These are phyloP conservation scores for Micrasema longulum DNA, from an alignment of 1,140 invertebrate species.

Conservation along the genomic window DNA sequence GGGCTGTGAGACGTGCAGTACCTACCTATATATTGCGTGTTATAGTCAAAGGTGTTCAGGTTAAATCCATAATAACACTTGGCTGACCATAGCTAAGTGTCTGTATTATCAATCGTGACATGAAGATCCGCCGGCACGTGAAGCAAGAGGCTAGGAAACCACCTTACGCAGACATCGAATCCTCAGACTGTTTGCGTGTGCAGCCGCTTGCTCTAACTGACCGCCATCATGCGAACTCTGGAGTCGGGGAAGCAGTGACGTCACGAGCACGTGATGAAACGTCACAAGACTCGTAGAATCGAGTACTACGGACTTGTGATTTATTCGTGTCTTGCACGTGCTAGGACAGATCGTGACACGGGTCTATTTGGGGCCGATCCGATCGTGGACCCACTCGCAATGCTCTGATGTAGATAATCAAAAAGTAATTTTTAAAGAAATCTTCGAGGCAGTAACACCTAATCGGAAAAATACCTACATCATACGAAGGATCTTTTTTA, in stretches of 20 bases:
- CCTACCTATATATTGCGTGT: no score
- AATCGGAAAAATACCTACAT: no score
- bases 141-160: not conserved
- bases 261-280: constrained; percentile 12
- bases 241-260: constrained; percentile 6
- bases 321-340: constrained; percentile 25
- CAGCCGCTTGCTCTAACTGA: constrained; percentile 2
- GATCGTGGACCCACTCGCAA: no score
- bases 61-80: no score
- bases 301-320: constrained; percentile 2
- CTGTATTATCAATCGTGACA: not conserved
- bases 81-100: not conserved
- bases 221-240: constrained; percentile 30
- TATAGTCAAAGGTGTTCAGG: no score
- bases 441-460: no score
- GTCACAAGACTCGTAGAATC: not conserved
- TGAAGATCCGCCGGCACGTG: constrained; percentile 8
- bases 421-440: no score
- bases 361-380: not conserved
- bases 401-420: no score
- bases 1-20: no score
- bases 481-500: no score
- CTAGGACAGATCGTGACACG: not conserved
- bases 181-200: constrained; percentile 20
- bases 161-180: constrained; percentile 30